Evolutionary conservation across 2,888 invertebrate species (phyloP).

Genomic region (Siphlonurus alternatus): DNA sequence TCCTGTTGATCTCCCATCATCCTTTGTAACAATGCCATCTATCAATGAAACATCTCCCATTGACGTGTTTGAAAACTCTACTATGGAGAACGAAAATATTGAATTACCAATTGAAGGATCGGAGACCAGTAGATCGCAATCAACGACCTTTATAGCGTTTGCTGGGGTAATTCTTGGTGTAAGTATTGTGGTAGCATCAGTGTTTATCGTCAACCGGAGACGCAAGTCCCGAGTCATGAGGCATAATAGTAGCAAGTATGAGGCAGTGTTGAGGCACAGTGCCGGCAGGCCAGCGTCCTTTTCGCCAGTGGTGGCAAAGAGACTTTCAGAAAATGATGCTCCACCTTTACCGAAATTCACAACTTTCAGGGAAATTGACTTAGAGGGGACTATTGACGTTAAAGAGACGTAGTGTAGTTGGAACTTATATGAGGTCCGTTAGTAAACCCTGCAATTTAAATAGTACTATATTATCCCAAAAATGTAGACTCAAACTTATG

Average conservation of each 20-base stretch:
- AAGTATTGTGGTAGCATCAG: not conserved
- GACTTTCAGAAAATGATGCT: not conserved
- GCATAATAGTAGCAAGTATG: not conserved
- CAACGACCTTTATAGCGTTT: not conserved
- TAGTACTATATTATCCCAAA: too few relatives aligned
- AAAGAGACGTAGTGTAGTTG: too few relatives aligned
- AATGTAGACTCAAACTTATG: too few relatives aligned
- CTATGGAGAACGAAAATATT: not conserved
- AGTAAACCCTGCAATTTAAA: too few relatives aligned
- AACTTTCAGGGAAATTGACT: not conserved
- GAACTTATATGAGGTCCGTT: too few relatives aligned
- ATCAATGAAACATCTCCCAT: not conserved
- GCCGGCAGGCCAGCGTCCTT: not conserved
- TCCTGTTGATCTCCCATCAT: not conserved
- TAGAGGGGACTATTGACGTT: too few relatives aligned
- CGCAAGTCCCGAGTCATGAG: not conserved
- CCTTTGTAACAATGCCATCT: not conserved
- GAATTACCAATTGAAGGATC: not conserved
- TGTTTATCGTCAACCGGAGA: not conserved
- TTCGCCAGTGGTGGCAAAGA: not conserved
- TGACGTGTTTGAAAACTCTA: not conserved
- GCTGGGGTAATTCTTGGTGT: not conserved
- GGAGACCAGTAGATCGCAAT: not conserved
- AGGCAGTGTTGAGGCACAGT: not conserved
- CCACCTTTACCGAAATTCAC: not conserved